Conservation (phyloP, 2,888 invertebrate genomes). For the Odontocolon sp. region DNA sequence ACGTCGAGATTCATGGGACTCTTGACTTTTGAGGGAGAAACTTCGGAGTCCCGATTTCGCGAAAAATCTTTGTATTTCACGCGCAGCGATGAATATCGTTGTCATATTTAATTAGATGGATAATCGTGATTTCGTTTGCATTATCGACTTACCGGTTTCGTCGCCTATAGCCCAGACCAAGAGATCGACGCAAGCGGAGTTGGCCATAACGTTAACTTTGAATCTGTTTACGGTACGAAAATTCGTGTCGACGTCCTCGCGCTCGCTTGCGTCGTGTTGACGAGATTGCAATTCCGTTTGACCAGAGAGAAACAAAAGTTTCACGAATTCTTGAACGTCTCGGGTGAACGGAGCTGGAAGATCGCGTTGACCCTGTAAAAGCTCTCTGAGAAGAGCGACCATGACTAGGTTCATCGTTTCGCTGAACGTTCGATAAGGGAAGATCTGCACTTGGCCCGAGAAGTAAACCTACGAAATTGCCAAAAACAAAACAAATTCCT, state of each 20-base stretch:
- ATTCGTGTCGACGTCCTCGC: conserved; percentile 91
- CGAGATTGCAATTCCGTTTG: conserved; percentile 95
- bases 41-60: no score
- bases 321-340: conserved; percentile 95
- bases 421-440: conserved; percentile 96
- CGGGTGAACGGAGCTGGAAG: conserved; percentile 94
- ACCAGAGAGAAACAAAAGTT: conserved; percentile 93
- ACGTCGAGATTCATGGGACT: conserved; percentile 18
- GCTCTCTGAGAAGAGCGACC: conserved; percentile 94
- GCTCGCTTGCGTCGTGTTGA: conserved; percentile 92
- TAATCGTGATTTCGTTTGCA: not conserved
- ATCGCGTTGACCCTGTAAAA: conserved; percentile 94
- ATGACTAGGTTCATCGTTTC: conserved; percentile 97
- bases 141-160: conserved; percentile 90
- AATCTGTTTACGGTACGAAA: conserved; percentile 93
- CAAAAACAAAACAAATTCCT: not conserved
- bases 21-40: no score
- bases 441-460: conserved; percentile 84
- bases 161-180: conserved; percentile 99
- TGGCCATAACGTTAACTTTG: conserved; percentile 97
- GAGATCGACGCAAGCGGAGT: conserved; percentile 98
- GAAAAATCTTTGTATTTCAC: not conserved
- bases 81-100: not conserved
- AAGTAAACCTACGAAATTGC: conserved; percentile 81
- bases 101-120: conserved; percentile 8